A percentile compares a stretch with the other conserved stretches of the same genome.
phyloP scores from a whole-genome alignment of 1,140 invertebrate species.

The Babylonia areolata region DNA sequence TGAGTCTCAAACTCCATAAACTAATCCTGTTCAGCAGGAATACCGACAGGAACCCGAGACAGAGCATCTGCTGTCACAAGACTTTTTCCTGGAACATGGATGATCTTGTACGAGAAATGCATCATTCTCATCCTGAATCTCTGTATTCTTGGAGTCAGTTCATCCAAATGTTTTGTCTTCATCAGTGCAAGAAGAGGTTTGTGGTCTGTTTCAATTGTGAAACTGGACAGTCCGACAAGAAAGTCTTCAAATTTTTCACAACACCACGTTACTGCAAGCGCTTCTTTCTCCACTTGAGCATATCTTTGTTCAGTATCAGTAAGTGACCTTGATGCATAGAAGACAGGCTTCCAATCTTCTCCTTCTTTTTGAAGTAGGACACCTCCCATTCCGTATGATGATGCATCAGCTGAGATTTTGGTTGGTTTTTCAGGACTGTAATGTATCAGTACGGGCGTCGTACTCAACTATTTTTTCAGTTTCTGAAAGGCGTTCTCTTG shows the following conservation, averaged over 20 bases:
- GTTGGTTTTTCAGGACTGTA: not conserved
- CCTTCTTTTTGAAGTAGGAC: not conserved
- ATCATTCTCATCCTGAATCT: too few relatives aligned
- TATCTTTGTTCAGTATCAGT: not conserved
- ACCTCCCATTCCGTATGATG: not conserved
- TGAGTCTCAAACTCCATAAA: not conserved
- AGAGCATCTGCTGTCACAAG: not conserved
- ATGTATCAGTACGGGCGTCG: not conserved
- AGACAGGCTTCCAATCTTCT: slow-evolving; percentile 38
- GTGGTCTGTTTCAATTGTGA: too few relatives aligned
- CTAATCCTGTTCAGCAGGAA: not conserved
- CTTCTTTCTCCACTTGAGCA: not conserved
- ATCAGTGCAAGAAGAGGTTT: too few relatives aligned
- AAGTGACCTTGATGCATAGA: not conserved
- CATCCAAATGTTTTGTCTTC: too few relatives aligned
- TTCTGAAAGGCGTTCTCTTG: not conserved
- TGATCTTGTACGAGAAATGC: not conserved
- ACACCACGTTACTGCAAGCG: too few relatives aligned
- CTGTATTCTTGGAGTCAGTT: too few relatives aligned
- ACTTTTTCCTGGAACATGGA: not conserved
- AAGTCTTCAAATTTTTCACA: too few relatives aligned
- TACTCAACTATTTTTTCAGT: not conserved
- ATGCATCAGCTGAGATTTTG: not conserved
- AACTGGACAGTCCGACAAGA: too few relatives aligned
- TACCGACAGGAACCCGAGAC: not conserved